Conservation (phyloP, 2,888 invertebrate species). For the Listrodromus nycthemerus region DNA sequence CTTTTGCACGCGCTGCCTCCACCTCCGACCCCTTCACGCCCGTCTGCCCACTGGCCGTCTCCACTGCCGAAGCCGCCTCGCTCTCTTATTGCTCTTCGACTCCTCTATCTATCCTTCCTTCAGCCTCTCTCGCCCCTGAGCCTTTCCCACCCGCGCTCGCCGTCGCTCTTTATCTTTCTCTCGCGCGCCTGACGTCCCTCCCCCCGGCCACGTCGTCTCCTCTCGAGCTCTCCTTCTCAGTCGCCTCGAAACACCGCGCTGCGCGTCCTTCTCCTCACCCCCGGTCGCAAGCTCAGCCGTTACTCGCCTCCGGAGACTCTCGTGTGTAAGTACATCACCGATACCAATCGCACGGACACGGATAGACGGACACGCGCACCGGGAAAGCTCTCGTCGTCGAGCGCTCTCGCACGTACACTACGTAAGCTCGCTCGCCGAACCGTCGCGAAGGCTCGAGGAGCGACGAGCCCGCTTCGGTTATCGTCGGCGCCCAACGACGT, state of each 20-base stretch:
- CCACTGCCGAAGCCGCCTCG: constrained; percentile 62
- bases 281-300: constrained; percentile 34
- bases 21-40: constrained; percentile 45
- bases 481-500: constrained; percentile 66
- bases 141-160: constrained; percentile 37
- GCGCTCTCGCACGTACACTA: constrained; percentile 24
- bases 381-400: constrained; percentile 26
- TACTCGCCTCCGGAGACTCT: constrained; percentile 39
- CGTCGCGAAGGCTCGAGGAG: constrained; percentile 65
- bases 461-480: constrained; percentile 63
- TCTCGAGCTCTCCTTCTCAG: constrained; percentile 43
- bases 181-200: constrained; percentile 27
- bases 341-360: not conserved
- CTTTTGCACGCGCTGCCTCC: constrained; percentile 51
- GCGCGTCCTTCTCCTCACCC: constrained; percentile 44
- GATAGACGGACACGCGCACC: not conserved
- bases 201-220: not conserved
- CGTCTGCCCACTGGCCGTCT: constrained; percentile 24
- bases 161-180: constrained; percentile 47
- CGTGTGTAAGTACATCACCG: constrained; percentile 28
- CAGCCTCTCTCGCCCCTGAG: constrained; percentile 48
- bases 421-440: constrained; percentile 40
- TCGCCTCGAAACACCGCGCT: constrained; percentile 3
- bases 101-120: constrained; percentile 51
- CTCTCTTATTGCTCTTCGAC: constrained; percentile 44